These are phyloP conservation scores for Epinotia brunnichana DNA, from an alignment of 2,888 invertebrate genomes.

Conservation along the genomic window DNA sequence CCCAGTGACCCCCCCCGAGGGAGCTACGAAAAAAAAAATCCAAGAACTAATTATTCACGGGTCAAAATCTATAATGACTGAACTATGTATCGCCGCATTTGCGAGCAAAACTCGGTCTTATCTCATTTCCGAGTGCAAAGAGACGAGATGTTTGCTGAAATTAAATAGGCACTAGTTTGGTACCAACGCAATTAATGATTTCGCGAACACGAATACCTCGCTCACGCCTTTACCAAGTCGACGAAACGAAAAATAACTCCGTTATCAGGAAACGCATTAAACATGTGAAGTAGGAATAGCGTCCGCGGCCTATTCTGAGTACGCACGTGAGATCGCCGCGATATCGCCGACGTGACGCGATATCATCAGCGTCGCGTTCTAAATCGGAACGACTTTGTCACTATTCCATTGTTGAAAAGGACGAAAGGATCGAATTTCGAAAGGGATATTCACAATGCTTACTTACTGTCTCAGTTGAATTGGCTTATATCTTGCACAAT, in stretches of 20 bases:
- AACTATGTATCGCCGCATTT: no score
- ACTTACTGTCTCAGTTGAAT: no score
- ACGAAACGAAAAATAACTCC: constrained; percentile 26
- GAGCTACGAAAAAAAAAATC: no score
- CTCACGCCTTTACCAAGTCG: constrained; percentile 1
- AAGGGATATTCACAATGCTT: not conserved
- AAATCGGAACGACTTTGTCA: constrained; percentile 12
- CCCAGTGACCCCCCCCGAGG: no score
- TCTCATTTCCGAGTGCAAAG: no score
- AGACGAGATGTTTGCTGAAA: not conserved
- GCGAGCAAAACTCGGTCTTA: no score
- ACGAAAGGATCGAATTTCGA: not conserved
- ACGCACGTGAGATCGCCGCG: constrained; percentile 42
- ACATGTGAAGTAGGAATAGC: constrained; percentile 25
- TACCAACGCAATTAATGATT: not conserved
- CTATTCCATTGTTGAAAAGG: not conserved
- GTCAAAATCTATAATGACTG: no score
- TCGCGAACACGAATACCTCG: constrained; percentile 6
- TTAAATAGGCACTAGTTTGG: no score
- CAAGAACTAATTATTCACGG: no score
- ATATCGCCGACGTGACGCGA: constrained; percentile 38
- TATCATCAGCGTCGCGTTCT: constrained; percentile 17
- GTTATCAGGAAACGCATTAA: constrained; percentile 36
- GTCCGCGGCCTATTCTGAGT: constrained; percentile 35
- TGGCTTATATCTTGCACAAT: no score